phyloP scores from a whole-genome alignment of 37 sponge, comb jelly and placozoan genomes.

The Theonella swinhoei region DNA sequence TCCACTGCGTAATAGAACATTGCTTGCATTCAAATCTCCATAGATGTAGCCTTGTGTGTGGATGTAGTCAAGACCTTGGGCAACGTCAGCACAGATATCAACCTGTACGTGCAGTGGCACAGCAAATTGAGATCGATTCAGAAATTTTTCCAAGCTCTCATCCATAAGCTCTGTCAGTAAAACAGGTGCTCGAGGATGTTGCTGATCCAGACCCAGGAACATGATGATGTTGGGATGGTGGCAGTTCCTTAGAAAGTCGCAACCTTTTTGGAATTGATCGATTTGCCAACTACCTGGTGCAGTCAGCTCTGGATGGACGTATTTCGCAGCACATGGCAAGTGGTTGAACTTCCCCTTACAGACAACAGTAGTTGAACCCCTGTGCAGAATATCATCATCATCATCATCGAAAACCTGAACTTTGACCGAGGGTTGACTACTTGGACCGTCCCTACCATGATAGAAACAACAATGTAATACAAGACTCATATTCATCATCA shows the following conservation, averaged over 20 bases:
- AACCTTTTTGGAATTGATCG: background rate
- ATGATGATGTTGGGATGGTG: background rate
- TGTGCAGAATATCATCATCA: background rate
- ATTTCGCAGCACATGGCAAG: background rate
- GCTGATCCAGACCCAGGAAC: background rate
- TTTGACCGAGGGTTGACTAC: too few species aligned
- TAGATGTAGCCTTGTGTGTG: background rate
- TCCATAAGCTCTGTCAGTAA: background rate
- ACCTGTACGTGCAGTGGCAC: background rate
- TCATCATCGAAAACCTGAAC: too few species aligned
- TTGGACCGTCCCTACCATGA: too few species aligned
- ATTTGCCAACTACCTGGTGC: background rate
- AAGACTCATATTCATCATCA: too few species aligned
- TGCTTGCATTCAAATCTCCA: background rate
- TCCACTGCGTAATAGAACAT: background rate
- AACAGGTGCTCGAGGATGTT: background rate
- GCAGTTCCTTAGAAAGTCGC: background rate
- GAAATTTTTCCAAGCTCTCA: background rate
- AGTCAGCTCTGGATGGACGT: background rate
- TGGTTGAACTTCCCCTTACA: background rate
- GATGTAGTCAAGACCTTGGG: background rate
- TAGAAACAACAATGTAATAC: too few species aligned
- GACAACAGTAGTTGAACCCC: background rate
- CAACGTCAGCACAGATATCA: background rate
- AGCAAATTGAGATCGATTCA: background rate